Evolutionary conservation across 2,888 invertebrate genomes (phyloP).

Genomic region (Oxyscelio sp.): DNA sequence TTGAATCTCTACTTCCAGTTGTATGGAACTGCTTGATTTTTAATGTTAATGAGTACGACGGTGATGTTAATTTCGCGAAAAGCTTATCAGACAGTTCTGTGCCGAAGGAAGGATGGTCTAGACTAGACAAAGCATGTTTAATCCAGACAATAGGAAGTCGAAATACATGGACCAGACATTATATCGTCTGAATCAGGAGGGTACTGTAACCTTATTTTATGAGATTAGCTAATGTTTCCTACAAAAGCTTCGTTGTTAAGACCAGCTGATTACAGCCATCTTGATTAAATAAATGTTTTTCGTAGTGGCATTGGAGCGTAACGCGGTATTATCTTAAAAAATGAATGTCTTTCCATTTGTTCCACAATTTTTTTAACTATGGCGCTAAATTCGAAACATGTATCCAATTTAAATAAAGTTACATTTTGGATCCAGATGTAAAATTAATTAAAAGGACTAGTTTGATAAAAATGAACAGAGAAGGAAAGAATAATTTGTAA

Average conservation of each 20-base stretch:
- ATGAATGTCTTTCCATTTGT: too few species aligned
- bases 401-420: too few species aligned
- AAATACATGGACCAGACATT: slow-evolving; percentile 57
- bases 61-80: slow-evolving; percentile 52
- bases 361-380: too few species aligned
- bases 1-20: too few species aligned
- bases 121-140: slow-evolving; percentile 58
- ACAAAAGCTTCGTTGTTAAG: slow-evolving; percentile 42
- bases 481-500: background rate
- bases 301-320: background rate
- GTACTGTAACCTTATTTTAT: slow-evolving; percentile 65
- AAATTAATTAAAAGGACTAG: too few species aligned
- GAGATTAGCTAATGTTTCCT: slow-evolving; percentile 39
- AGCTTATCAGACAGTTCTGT: slow-evolving; percentile 52
- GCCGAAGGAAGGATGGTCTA: slow-evolving; percentile 49
- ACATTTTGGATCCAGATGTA: too few species aligned
- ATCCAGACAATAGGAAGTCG: slow-evolving; percentile 64
- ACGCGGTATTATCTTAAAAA: too few species aligned
- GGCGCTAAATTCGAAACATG: too few species aligned
- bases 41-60: slow-evolving; percentile 19
- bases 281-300: slow-evolving; percentile 36
- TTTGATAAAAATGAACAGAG: too few species aligned
- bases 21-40: too few species aligned
- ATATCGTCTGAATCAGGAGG: slow-evolving; percentile 59
- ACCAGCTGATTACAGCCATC: slow-evolving; percentile 47